Evolutionary conservation across 2,113 vertebrate genomes (phyloP).

Genomic region (Urocynchramus pylzowi): DNA sequence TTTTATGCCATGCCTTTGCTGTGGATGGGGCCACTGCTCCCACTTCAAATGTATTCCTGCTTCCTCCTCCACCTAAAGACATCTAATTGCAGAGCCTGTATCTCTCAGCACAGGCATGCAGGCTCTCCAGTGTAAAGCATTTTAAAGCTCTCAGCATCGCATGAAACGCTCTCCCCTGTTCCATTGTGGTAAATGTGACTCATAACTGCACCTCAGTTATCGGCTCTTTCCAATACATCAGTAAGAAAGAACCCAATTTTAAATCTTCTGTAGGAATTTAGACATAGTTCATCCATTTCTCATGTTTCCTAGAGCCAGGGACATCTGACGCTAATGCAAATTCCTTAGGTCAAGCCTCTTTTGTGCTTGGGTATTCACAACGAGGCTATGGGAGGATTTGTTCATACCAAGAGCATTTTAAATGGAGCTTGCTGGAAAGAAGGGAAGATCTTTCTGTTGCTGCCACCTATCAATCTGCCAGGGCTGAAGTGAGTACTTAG

Average conservation of each 20-base stretch:
- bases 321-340: background rate
- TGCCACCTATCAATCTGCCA: background rate
- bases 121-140: background rate
- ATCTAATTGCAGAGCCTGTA: background rate
- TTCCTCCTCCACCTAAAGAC: background rate
- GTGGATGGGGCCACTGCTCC: background rate
- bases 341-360: background rate
- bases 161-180: background rate
- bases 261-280: background rate
- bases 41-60: background rate
- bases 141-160: background rate
- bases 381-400: background rate
- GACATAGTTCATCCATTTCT: background rate
- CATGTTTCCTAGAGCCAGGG: background rate
- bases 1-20: fast-evolving
- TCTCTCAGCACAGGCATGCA: background rate
- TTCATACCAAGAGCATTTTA: background rate
- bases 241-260: constrained; percentile 28
- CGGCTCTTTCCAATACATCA: background rate
- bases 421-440: background rate
- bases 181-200: constrained; percentile 27
- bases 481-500: background rate
- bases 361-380: background rate
- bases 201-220: constrained; percentile 39
- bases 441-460: background rate